Percentiles rank a stretch among this genome's conserved stretches.
phyloP scores from a whole-genome alignment of 2,888 invertebrate genomes.

The Leucoma salicis region DNA sequence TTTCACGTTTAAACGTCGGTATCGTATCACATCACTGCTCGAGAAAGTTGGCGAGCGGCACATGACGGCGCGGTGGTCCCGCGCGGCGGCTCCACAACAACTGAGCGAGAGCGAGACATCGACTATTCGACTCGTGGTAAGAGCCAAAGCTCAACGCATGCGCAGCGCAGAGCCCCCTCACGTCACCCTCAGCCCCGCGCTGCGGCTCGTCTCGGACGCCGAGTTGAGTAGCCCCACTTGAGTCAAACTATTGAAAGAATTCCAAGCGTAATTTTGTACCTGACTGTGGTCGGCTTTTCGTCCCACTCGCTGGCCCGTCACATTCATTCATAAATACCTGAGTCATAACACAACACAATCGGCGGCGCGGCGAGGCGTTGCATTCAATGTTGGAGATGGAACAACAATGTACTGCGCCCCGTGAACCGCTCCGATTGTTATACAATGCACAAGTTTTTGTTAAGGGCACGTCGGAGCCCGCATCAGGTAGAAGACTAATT shows the following conservation, averaged over 20 bases:
- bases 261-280: conserved; percentile 79
- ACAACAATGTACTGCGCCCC: conserved; percentile 54
- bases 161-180: conserved; percentile 43
- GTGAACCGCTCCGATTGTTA: conserved; percentile 65
- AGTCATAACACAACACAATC: conserved; percentile 51
- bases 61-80: conserved; percentile 84
- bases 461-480: conserved; percentile 56
- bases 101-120: conserved; percentile 77
- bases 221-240: conserved; percentile 72
- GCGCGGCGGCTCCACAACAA: conserved; percentile 69
- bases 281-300: conserved; percentile 64
- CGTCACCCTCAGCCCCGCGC: conserved; percentile 75
- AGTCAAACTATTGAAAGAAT: conserved; percentile 75
- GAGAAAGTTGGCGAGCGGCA: conserved; percentile 77
- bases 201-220: conserved; percentile 75
- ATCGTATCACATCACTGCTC: conserved; percentile 81
- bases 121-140: conserved; percentile 67
- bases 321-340: conserved; percentile 82
- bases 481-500: conserved; percentile 73
- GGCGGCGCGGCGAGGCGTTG: conserved; percentile 46
- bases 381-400: conserved; percentile 52
- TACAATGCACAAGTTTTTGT: conserved; percentile 65
- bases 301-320: conserved; percentile 68
- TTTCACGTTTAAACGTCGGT: conserved; percentile 54
- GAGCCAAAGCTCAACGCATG: conserved; percentile 74